These are phyloP conservation scores for Tribolium freemani DNA, from an alignment of 2,888 invertebrate species.

Conservation along the genomic window DNA sequence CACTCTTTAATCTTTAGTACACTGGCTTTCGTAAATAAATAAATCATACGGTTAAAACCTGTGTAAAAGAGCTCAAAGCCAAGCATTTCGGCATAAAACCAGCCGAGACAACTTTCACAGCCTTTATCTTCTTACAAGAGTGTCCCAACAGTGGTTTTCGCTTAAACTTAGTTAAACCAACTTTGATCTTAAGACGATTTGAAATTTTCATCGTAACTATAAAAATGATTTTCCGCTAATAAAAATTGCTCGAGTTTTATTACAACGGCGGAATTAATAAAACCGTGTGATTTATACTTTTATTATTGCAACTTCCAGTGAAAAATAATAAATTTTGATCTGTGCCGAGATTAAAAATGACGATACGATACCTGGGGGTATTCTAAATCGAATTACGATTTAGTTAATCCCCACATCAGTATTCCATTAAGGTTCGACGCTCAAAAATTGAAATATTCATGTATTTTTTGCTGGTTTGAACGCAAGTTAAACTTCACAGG, in stretches of 20 bases:
- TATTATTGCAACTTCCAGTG: conserved; percentile 32
- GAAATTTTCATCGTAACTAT: neutral
- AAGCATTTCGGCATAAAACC: neutral
- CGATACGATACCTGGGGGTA: conserved; percentile 16
- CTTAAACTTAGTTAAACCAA: conserved; percentile 6
- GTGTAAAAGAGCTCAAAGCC: neutral
- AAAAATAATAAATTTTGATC: conserved; percentile 35
- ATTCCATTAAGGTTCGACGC: conserved; percentile 14
- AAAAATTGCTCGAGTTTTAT: conserved; percentile 14
- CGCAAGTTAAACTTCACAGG: conserved; percentile 20
- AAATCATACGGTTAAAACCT: neutral
- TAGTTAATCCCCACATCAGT: conserved; percentile 32
- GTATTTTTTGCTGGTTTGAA: neutral
- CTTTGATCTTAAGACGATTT: conserved; percentile 15
- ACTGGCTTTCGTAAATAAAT: neutral
- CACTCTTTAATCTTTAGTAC: neutral
- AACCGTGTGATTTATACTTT: conserved; percentile 29
- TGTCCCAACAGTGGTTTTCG: conserved; percentile 11
- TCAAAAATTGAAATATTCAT: neutral
- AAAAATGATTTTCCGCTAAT: neutral
- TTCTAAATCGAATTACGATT: conserved; percentile 30
- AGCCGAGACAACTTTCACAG: neutral
- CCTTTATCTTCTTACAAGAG: conserved; percentile 12
- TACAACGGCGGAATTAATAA: conserved; percentile 23
- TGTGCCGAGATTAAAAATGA: conserved; percentile 27